A percentile compares a stretch with the other conserved stretches of the same genome.
Conservation (phyloP, 2,888 invertebrate genomes). For the Eupelmus urozonus region DNA sequence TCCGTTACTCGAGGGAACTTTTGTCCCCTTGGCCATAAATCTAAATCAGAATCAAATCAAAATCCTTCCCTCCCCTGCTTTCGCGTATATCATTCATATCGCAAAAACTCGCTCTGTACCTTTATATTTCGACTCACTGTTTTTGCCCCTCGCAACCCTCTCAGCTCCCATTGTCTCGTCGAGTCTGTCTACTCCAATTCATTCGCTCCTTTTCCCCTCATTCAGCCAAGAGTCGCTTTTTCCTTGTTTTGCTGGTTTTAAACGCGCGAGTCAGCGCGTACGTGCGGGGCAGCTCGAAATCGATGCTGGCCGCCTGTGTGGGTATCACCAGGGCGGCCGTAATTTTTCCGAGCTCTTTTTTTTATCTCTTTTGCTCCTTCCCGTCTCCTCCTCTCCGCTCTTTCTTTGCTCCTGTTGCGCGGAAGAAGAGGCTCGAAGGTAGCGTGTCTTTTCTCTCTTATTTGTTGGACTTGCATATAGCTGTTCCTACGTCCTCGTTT, state of each 20-base stretch:
- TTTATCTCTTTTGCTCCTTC: background rate
- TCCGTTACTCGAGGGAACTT: background rate
- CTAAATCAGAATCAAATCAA: constrained; percentile 26
- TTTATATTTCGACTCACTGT: too few species aligned
- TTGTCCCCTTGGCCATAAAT: constrained; percentile 3
- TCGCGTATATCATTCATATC: background rate
- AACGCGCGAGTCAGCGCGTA: background rate
- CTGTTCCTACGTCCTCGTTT: background rate
- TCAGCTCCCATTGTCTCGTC: background rate
- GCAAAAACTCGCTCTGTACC: background rate
- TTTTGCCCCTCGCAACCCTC: too few species aligned
- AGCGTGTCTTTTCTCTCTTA: background rate
- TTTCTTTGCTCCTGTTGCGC: background rate
- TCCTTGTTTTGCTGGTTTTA: background rate
- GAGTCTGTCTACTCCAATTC: background rate
- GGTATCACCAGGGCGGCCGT: constrained; percentile 30
- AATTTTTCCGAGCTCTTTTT: constrained; percentile 25
- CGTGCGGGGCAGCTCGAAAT: background rate
- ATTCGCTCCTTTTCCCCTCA: background rate
- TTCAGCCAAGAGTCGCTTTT: background rate
- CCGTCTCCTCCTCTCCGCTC: background rate
- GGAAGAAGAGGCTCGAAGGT: background rate
- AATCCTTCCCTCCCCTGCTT: background rate
- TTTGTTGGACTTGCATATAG: background rate
- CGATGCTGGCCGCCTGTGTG: constrained; percentile 15